A percentile compares a stretch with the other conserved stretches of the same genome.
phyloP scores from a whole-genome alignment of 1,140 invertebrate genomes.

The Protaetia brevitarsis region DNA sequence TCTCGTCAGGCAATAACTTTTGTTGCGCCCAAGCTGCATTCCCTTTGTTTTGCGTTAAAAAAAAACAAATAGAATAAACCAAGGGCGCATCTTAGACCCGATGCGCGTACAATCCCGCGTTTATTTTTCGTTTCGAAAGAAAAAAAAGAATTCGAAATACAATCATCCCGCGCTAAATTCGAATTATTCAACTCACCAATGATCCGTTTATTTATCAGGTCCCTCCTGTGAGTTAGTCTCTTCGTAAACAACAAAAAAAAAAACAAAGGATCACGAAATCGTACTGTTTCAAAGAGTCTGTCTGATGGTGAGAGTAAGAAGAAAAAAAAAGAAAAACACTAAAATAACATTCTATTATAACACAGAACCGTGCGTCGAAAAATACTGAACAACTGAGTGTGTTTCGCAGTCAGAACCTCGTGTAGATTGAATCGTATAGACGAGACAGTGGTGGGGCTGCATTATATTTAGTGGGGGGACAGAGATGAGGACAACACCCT shows the following conservation, averaged over 20 bases:
- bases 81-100: too few species aligned
- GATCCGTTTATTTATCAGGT: background rate
- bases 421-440: slow-evolving; percentile 34
- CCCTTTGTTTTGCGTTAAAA: too few species aligned
- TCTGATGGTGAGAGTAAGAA: too few species aligned
- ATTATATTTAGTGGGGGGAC: slow-evolving; percentile 29
- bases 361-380: background rate
- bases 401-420: slow-evolving; percentile 29
- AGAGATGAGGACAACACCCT: slow-evolving; percentile 48
- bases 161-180: background rate
- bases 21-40: background rate
- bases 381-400: slow-evolving; percentile 21
- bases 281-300: background rate
- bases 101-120: too few species aligned
- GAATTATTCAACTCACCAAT: slow-evolving; percentile 4
- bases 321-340: too few species aligned
- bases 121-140: too few species aligned
- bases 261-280: too few species aligned
- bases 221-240: too few species aligned
- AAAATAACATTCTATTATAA: slow-evolving; percentile 16
- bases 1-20: background rate
- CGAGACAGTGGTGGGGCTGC: slow-evolving; percentile 22
- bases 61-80: too few species aligned
- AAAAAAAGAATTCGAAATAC: too few species aligned
- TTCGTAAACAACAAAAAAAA: too few species aligned